A percentile compares a stretch with the other conserved stretches of the same genome.
Conservation (phyloP, 1,140 invertebrate species). For the Sitophilus oryzae region DNA sequence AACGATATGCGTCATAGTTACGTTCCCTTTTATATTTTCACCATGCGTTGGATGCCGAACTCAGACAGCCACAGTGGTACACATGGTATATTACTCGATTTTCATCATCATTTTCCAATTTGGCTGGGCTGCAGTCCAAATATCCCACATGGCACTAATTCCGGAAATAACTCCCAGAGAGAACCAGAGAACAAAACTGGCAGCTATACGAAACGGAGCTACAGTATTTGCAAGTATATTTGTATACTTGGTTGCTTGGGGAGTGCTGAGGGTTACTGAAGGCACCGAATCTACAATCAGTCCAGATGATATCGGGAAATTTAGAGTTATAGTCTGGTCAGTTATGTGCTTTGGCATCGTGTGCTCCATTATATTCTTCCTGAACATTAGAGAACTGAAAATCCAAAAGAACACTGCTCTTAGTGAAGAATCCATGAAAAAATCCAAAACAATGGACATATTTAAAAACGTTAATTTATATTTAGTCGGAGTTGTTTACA, state of each 20-base stretch:
- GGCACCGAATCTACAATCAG: slow-evolving; percentile 55
- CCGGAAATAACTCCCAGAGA: slow-evolving; percentile 67
- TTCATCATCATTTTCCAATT: slow-evolving; percentile 95
- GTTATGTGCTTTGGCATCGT: slow-evolving; percentile 64
- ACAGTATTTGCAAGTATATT: slow-evolving; percentile 65
- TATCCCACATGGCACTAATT: slow-evolving; percentile 84
- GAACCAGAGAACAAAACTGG: slow-evolving; percentile 76
- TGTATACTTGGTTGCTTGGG: slow-evolving; percentile 54
- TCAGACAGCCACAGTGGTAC: slow-evolving; percentile 61
- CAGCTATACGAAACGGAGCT: slow-evolving; percentile 69
- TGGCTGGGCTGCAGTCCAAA: slow-evolving; percentile 92
- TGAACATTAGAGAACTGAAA: slow-evolving; percentile 58
- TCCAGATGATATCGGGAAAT: slow-evolving; percentile 65
- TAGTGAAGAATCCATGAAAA: slow-evolving; percentile 31
- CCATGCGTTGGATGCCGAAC: slow-evolving; percentile 67
- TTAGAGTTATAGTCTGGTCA: slow-evolving; percentile 71
- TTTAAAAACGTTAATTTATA: slow-evolving; percentile 35
- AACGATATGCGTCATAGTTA: slow-evolving; percentile 68
- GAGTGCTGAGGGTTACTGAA: slow-evolving; percentile 49
- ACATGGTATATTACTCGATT: slow-evolving; percentile 80
- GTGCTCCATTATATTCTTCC: slow-evolving; percentile 72
- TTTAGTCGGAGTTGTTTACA: slow-evolving; percentile 75
- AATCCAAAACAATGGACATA: slow-evolving; percentile 28
- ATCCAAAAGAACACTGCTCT: slow-evolving; percentile 31
- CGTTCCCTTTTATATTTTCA: slow-evolving; percentile 89